Percentiles rank a stretch among this genome's conserved stretches.
Evolutionary conservation across 2,113 vertebrate species (phyloP).

Genomic region (Malaclemys terrapin): DNA sequence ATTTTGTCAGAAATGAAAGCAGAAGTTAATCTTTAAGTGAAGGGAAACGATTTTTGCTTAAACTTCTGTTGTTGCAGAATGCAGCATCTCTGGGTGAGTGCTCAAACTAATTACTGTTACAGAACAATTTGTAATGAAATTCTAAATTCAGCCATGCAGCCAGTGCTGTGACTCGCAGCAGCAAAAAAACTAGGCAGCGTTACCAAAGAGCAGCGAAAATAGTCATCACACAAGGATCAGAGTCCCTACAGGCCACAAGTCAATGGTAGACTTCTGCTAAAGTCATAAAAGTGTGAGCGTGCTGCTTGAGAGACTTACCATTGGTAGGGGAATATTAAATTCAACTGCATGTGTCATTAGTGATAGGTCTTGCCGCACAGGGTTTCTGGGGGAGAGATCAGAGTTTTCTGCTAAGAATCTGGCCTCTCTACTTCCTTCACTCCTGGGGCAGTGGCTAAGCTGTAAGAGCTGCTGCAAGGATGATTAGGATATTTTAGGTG

Average conservation of each 20-base stretch:
- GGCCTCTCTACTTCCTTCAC: background rate
- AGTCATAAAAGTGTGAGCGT: background rate
- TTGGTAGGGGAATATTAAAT: background rate
- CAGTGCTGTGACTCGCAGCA: background rate
- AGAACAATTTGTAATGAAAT: slow-evolving; percentile 17
- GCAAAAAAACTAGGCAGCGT: background rate
- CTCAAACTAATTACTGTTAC: slow-evolving; percentile 20
- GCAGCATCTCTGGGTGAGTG: background rate
- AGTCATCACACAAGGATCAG: background rate
- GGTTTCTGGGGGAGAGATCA: background rate
- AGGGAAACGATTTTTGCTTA: slow-evolving; percentile 13
- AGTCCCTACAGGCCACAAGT: background rate
- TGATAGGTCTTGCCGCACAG: background rate
- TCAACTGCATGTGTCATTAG: background rate
- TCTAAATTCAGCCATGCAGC: background rate
- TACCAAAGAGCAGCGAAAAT: slow-evolving; percentile 16
- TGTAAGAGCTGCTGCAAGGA: background rate
- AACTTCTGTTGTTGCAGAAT: background rate
- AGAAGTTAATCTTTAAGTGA: slow-evolving; percentile 4
- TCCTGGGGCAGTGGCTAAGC: background rate
- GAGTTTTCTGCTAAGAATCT: background rate
- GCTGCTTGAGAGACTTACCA: background rate
- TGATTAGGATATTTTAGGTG: background rate
- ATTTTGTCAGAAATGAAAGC: background rate
- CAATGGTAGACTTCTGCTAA: background rate